Percentiles rank a stretch among this genome's conserved stretches.
phyloP scores from a whole-genome alignment of 1,140 invertebrate genomes.

The Brachionus paranguensis region DNA sequence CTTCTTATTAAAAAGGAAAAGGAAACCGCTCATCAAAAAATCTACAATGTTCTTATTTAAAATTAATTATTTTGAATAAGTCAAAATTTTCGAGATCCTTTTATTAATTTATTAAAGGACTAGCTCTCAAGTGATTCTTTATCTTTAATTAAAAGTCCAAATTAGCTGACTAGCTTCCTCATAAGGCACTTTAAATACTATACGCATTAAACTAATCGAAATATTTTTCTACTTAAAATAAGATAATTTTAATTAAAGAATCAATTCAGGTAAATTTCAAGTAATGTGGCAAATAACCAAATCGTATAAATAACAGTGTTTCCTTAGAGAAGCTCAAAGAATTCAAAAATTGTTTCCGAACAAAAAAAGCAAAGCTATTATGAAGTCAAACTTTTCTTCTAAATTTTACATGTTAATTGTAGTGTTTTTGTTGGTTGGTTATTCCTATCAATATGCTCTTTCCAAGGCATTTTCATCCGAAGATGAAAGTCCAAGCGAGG shows the following conservation, averaged over 20 bases:
- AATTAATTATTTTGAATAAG: neutral
- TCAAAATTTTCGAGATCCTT: neutral
- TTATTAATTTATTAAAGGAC: neutral
- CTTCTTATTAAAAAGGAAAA: neutral
- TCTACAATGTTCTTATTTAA: neutral
- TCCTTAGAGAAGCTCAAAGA: neutral
- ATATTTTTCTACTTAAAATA: neutral
- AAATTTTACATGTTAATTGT: neutral
- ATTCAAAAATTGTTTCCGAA: neutral
- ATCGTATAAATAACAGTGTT: neutral
- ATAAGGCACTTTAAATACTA: neutral
- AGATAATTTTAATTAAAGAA: neutral
- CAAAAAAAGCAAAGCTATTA: neutral
- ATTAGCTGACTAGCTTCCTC: neutral
- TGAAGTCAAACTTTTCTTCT: neutral
- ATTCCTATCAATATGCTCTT: neutral
- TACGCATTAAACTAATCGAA: neutral
- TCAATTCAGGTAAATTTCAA: neutral
- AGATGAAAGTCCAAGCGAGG: neutral
- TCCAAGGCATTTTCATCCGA: neutral
- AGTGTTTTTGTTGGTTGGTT: neutral
- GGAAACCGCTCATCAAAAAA: neutral
- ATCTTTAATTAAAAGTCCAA: conserved; percentile 4
- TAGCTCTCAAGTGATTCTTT: neutral
- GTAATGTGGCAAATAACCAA: neutral